Evolutionary conservation across 2,797 vertebrate species (phyloP), one percentile per base, ranked within the genome.

Genomic region (Cirrhinus molitorella): DNA sequence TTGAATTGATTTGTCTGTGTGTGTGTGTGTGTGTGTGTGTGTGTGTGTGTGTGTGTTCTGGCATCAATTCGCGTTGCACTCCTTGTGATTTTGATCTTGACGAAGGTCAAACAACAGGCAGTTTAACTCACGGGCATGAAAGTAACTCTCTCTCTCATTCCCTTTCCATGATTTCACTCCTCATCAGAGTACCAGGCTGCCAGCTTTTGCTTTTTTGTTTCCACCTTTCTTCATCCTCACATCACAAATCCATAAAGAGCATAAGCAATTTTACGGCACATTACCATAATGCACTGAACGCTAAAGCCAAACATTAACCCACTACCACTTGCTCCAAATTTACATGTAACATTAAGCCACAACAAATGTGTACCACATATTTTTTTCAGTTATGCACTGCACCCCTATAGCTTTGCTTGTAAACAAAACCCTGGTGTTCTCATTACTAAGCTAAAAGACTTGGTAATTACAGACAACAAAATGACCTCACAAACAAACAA

Each of bases 101-200:
- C 83, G 88, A 92, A 94, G 91, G 92, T 92, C 89, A 88, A 88
- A 90, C 84, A 89, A 88, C 76, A 88, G 40, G 65, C 86, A 68
- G 71, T 83, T 86, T 51, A 76, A 28, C 40, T n/a, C 13, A 68
- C 34, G 45, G 1, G 19, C 23, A 63, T 17, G 0, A 68, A 79
- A n/a, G 21, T 9, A 31, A 40, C 72, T 51, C 25, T 47, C 53
- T 65, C 34, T 68, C 51, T 76, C 19, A 16, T 19, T 59, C 53
- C 13, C 37, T 45, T 49, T 47, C 19, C 57, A 66, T 40, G 21
- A 75, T 37, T 37, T 72, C 55, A 87, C 74, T 51, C 68, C 47
- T 66, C 78, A 73, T 84, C 75, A 83, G 84, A 85, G 83, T 89
- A n/a, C n/a, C n/a, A n/a, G n/a, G n/a, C n/a, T n/a, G 65, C 73